A percentile compares a stretch with the other conserved stretches of the same genome.
These are phyloP conservation scores for Antechinus stuartii DNA, from an alignment of 2,113 vertebrate species.

Conservation along the genomic window DNA sequence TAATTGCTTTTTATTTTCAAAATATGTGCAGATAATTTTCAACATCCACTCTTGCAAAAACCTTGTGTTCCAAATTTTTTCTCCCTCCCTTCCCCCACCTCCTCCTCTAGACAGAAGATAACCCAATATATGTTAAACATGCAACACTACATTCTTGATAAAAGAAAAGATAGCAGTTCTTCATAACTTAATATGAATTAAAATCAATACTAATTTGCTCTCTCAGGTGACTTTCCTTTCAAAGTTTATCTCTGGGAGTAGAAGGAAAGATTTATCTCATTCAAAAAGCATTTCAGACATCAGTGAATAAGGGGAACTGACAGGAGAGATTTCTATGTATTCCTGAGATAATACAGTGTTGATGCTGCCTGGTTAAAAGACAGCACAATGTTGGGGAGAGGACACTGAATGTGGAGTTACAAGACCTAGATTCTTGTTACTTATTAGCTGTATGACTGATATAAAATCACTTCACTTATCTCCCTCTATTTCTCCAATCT, in stretches of 20 bases:
- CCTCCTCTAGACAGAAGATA: too few relatives aligned
- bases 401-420: neutral
- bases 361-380: neutral
- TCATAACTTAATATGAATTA: neutral
- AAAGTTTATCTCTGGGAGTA: neutral
- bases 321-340: neutral
- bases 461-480: neutral
- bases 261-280: neutral
- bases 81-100: too few relatives aligned
- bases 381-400: neutral
- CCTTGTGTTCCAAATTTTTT: too few relatives aligned
- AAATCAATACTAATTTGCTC: neutral
- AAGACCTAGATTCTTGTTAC: neutral
- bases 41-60: too few relatives aligned
- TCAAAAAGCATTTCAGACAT: neutral
- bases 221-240: neutral
- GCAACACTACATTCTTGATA: neutral
- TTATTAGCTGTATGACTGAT: neutral
- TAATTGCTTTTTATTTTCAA: too few relatives aligned
- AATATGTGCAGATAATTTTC: too few relatives aligned
- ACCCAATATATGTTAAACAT: too few relatives aligned
- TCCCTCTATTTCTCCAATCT: neutral
- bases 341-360: neutral
- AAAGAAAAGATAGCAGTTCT: neutral
- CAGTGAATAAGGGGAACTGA: neutral